Evolutionary conservation across 2,888 invertebrate genomes (phyloP), one percentile per base, ranked within the genome.

Genomic region (Athalia rosae): DNA sequence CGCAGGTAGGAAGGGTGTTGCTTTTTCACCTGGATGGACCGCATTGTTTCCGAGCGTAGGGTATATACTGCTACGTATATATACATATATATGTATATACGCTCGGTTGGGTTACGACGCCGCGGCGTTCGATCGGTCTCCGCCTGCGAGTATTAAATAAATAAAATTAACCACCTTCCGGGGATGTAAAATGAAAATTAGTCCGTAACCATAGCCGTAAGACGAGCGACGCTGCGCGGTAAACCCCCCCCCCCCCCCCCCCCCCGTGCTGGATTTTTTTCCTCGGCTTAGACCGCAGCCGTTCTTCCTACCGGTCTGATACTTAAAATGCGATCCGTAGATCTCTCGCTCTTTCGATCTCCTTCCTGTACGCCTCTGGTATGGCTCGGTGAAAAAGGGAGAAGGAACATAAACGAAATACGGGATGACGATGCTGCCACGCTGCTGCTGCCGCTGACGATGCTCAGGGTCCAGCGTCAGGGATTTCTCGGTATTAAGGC

Each of bases 151-250:
- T 41, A 62, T 66, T 11, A 28, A 66, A 50, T 66, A 66, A 66
- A 66, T 66, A 66, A 66, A 66, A 66, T 69, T 56, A 69, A 69
- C 69, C 56, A 69, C 56, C 69, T 56, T 69, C 69, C 53, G 56
- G 56, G 69, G 69, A 69, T 56, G 69, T 69, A n/a, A 41, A 56
- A 69, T 69, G 69, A 69, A 69, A 69, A 69, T 69, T 69, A 69
- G 56, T 43, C 43, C 28, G 28, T 28, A 28, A 28, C 28, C 53
- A 56, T 50, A 69, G 41, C 11, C 41, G 56, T 56, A n/a, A 69
- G 69, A 69, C 66, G 66, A 66, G 66, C 66, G 15, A 15, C 13
- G 66, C 47, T 13, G 53, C 56, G 13, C 48, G 48, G 61, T n/a
- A 11, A 4, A 41, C 6, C 28, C 11, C 43, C 48, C 9, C 43